phyloP scores from a whole-genome alignment of 2,888 invertebrate genomes.

The Leucozona laternaria region DNA sequence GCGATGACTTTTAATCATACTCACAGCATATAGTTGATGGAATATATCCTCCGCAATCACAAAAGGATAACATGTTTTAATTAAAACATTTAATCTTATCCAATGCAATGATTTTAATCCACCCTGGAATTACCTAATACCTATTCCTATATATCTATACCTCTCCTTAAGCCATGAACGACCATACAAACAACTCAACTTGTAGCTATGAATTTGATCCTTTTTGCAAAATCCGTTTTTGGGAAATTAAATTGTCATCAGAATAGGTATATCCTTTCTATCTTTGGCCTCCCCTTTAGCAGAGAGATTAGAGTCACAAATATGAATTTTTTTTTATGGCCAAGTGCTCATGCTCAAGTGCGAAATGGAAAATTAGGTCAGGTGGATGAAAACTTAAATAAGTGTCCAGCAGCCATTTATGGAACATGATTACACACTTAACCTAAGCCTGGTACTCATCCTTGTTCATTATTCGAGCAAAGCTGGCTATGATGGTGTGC shows the following conservation, averaged over 20 bases:
- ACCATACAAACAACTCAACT: slow-evolving; percentile 26
- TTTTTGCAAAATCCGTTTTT: slow-evolving; percentile 57
- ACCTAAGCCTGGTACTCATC: slow-evolving; percentile 61
- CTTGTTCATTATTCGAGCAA: slow-evolving; percentile 27
- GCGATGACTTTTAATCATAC: slow-evolving; percentile 63
- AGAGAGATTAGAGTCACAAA: slow-evolving; percentile 57
- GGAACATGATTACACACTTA: slow-evolving; percentile 74
- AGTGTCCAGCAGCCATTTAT: slow-evolving; percentile 70
- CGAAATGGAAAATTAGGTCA: slow-evolving; percentile 63
- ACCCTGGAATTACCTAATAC: background rate
- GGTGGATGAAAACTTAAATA: slow-evolving; percentile 70
- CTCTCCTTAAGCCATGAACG: background rate
- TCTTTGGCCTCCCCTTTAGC: background rate
- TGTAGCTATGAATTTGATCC: slow-evolving; percentile 45
- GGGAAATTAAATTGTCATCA: slow-evolving; percentile 70
- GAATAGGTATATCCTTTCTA: slow-evolving; percentile 16
- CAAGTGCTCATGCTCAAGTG: slow-evolving; percentile 6
- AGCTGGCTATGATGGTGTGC: background rate
- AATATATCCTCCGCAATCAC: slow-evolving; percentile 35
- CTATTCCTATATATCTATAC: background rate
- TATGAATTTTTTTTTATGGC: slow-evolving; percentile 51
- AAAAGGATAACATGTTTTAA: slow-evolving; percentile 71
- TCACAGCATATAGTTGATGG: slow-evolving; percentile 33
- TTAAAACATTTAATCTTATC: slow-evolving; percentile 67
- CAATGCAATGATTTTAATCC: slow-evolving; percentile 56